phyloP scores from a whole-genome alignment of 2,888 invertebrate species.

The Minunthozetes semirufus region DNA sequence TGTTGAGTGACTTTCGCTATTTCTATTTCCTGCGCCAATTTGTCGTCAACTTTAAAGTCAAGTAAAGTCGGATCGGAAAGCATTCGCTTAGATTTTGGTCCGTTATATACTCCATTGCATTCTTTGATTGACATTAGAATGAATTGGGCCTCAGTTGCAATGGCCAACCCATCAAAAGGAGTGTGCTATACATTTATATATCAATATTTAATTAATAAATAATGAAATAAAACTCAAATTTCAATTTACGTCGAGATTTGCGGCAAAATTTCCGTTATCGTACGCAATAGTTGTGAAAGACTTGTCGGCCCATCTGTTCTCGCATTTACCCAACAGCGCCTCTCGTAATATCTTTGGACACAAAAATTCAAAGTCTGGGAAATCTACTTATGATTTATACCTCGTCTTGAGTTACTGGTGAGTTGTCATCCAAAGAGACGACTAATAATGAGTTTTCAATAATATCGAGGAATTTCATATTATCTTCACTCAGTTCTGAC shows the following conservation, averaged over 20 bases:
- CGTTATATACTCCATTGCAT: conserved; percentile 40
- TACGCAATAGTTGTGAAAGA: conserved; percentile 52
- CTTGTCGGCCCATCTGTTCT: conserved; percentile 58
- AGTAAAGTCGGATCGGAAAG: conserved; percentile 33
- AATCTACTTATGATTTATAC: conserved; percentile 29
- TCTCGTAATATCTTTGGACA: conserved; percentile 28
- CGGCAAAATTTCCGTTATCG: conserved; percentile 53
- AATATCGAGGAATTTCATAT: conserved; percentile 48
- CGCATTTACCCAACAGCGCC: conserved; percentile 52
- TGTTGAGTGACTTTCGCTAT: conserved; percentile 36
- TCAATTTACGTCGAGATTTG: conserved; percentile 57
- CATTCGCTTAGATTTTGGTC: background rate
- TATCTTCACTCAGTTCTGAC: conserved; percentile 48
- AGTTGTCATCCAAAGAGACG: conserved; percentile 48
- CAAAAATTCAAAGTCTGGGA: background rate
- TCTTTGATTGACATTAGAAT: conserved; percentile 44
- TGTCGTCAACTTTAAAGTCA: conserved; percentile 40
- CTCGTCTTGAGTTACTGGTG: conserved; percentile 36
- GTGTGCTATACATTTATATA: conserved; percentile 49
- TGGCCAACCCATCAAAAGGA: conserved; percentile 51
- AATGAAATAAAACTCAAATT: no score
- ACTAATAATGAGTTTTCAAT: conserved; percentile 50
- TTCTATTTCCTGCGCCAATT: conserved; percentile 37
- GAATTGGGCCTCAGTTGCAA: conserved; percentile 48
- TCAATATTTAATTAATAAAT: conserved; percentile 26